These are phyloP conservation scores for Sardina pilchardus DNA, from an alignment of 2,113 vertebrate genomes.

Conservation along the genomic window DNA sequence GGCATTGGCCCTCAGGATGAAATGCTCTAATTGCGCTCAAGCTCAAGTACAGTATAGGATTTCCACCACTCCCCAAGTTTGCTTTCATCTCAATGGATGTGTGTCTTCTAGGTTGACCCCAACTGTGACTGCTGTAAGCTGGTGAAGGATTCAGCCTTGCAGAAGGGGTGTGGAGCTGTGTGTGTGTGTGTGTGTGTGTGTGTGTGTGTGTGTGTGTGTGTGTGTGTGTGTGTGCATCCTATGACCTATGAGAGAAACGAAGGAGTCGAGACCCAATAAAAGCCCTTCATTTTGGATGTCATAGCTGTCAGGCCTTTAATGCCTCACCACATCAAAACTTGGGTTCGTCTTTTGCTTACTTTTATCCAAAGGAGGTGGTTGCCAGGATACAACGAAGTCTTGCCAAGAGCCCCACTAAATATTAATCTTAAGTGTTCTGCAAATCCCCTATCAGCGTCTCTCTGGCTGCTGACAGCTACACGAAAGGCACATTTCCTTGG, in stretches of 20 bases:
- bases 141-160: conserved; percentile 26
- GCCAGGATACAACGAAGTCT: conserved; percentile 44
- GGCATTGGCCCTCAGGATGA: background rate
- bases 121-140: conserved; percentile 24
- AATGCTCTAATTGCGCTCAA: conserved; percentile 3
- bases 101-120: conserved; percentile 31
- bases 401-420: conserved; percentile 50
- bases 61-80: conserved; percentile 37
- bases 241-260: conserved; percentile 36
- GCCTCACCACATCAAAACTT: conserved; percentile 55
- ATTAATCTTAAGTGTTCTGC: conserved; percentile 52
- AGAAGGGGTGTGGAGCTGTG: background rate
- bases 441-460: conserved; percentile 61
- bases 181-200: background rate
- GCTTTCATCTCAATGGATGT: conserved; percentile 34
- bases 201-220: background rate
- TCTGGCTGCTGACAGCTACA: conserved; percentile 59
- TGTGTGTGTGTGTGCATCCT: conserved; percentile 25
- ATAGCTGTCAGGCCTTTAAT: conserved; percentile 44
- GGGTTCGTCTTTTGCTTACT: conserved; percentile 51
- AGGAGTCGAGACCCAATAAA: conserved; percentile 52
- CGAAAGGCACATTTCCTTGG: conserved; percentile 55
- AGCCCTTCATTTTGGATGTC: conserved; percentile 54
- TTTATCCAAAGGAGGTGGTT: conserved; percentile 45
- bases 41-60: conserved; percentile 31